Evolutionary conservation across 37 sponge, comb jelly and placozoan genomes (phyloP).

Genomic region (Eunapius fragilis): DNA sequence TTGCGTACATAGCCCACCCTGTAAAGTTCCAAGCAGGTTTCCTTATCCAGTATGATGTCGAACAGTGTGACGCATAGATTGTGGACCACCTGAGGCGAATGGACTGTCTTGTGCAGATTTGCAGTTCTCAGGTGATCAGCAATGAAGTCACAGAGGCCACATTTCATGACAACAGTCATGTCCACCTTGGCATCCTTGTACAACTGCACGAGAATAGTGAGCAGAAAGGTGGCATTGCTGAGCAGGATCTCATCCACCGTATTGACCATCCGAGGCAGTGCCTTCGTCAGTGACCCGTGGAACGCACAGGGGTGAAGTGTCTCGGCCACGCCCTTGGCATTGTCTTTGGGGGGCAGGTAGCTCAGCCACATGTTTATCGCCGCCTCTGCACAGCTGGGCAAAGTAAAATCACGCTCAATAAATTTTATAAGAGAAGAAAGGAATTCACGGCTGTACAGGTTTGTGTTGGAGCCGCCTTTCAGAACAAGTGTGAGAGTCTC

Average conservation of each 20-base stretch:
- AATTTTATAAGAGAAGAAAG: conserved; percentile 14
- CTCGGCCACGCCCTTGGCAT: conserved; percentile 13
- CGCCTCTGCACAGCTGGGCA: not conserved
- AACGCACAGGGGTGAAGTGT: conserved; percentile 8
- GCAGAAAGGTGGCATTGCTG: conserved; percentile 11
- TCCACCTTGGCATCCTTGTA: conserved; percentile 26
- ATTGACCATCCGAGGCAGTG: not conserved
- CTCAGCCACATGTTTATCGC: conserved; percentile 16
- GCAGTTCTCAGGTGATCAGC: conserved; percentile 5
- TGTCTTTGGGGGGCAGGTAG: conserved; percentile 23
- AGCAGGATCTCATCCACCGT: not conserved
- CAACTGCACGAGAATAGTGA: conserved; percentile 13
- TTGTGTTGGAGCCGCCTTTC: not conserved
- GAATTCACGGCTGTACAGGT: conserved; percentile 29
- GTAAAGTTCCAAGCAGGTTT: conserved; percentile 48
- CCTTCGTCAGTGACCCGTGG: conserved; percentile 20
- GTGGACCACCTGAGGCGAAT: conserved; percentile 20
- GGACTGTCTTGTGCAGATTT: not conserved
- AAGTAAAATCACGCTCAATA: conserved; percentile 25
- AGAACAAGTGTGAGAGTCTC: conserved; percentile 33
- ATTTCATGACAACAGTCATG: conserved; percentile 19
- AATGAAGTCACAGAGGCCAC: not conserved
- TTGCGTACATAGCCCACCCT: conserved; percentile 40
- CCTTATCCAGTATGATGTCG: conserved; percentile 67
- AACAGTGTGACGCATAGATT: conserved; percentile 67